A percentile compares a stretch with the other conserved stretches of the same genome.
phyloP scores from a whole-genome alignment of 2,888 invertebrate species.

The Bedellia somnulentella region DNA sequence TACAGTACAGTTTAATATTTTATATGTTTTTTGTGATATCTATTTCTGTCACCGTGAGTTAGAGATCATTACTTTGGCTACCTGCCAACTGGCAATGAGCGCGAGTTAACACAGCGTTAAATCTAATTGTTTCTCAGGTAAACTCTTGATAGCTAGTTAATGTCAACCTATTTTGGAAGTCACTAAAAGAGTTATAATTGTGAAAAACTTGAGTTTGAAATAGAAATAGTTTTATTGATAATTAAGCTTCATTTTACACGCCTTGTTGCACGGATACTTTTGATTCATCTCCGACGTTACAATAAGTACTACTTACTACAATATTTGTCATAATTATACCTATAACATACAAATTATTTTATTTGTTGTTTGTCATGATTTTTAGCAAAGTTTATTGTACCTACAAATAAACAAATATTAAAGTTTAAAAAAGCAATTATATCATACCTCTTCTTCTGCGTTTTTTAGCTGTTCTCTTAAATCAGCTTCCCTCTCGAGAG shows the following conservation, averaged over 20 bases:
- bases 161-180: too few relatives aligned
- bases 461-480: constrained; percentile 89
- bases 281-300: too few relatives aligned
- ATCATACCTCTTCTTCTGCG: constrained; percentile 85
- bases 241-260: too few relatives aligned
- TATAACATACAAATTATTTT: too few relatives aligned
- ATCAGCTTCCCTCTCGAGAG: constrained; percentile 91
- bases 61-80: constrained; percentile 32
- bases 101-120: constrained; percentile 32
- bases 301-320: too few relatives aligned
- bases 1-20: background rate
- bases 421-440: background rate
- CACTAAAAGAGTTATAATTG: too few relatives aligned
- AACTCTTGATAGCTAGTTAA: constrained; percentile 15
- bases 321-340: background rate
- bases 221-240: too few relatives aligned
- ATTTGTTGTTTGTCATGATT: too few relatives aligned
- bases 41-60: constrained; percentile 21
- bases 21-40: constrained; percentile 6
- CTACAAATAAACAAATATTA: background rate
- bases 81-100: constrained; percentile 26
- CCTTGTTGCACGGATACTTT: too few relatives aligned
- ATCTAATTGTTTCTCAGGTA: constrained; percentile 28
- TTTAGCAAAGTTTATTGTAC: too few relatives aligned
- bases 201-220: too few relatives aligned